Evolutionary conservation across 2,888 invertebrate genomes (phyloP).

Genomic region (Leucophenga montana): DNA sequence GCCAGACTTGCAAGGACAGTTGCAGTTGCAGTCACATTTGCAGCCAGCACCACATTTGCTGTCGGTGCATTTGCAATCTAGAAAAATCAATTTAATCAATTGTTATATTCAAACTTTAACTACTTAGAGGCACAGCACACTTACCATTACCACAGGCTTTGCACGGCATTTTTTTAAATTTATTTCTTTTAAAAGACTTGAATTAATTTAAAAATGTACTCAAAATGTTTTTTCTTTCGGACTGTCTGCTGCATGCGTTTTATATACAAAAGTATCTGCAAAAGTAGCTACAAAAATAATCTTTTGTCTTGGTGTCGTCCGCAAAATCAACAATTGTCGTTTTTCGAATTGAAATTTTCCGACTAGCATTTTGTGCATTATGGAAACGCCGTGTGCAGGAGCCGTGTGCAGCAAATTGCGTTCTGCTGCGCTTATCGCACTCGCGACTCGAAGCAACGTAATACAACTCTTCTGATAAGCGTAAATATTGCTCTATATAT

Average conservation of each 20-base stretch:
- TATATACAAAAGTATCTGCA: background rate
- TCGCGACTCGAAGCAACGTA: too few species aligned
- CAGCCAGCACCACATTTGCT: conserved; percentile 55
- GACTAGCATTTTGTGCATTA: background rate
- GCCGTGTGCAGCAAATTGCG: conserved; percentile 14
- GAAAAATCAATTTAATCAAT: background rate
- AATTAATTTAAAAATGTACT: conserved; percentile 12
- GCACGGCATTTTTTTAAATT: conserved; percentile 51
- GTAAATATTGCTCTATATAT: too few species aligned
- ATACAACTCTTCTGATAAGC: too few species aligned
- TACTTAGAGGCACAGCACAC: conserved; percentile 32
- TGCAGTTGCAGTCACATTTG: conserved; percentile 53
- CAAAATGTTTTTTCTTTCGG: conserved; percentile 2
- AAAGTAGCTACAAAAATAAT: background rate
- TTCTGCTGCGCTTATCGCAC: background rate
- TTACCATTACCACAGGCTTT: conserved; percentile 56
- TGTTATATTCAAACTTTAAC: background rate
- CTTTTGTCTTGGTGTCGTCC: conserved; percentile 6
- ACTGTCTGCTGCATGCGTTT: background rate
- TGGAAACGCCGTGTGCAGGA: background rate
- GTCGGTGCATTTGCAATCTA: conserved; percentile 53
- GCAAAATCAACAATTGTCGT: conserved; percentile 9
- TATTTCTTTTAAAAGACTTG: conserved; percentile 32
- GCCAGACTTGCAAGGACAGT: conserved; percentile 56
- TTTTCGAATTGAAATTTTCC: too few species aligned